Percentiles rank a stretch among this genome's conserved stretches.
Conservation (phyloP, 2,797 vertebrate genomes). For the Amblyopsis hoosieri region DNA sequence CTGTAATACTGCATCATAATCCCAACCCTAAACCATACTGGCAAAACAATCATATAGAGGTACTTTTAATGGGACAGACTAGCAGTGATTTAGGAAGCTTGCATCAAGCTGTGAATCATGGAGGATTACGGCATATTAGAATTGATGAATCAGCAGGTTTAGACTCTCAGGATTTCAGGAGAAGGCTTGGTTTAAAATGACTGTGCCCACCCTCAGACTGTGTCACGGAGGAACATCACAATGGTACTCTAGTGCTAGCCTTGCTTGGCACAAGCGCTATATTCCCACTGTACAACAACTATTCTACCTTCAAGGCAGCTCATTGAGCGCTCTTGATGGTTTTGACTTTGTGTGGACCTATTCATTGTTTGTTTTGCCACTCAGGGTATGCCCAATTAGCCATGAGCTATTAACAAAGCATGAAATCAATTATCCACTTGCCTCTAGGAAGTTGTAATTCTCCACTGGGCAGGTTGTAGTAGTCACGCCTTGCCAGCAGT, state of each 20-base stretch:
- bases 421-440: slow-evolving; percentile 73
- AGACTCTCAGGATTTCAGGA: slow-evolving; percentile 1
- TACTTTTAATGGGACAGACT: slow-evolving; percentile 22
- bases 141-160: slow-evolving; percentile 1
- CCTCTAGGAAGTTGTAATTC: slow-evolving; percentile 66
- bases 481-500: slow-evolving; percentile 68
- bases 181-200: slow-evolving; percentile 7
- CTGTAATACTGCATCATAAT: slow-evolving; percentile 62
- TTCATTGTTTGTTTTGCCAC: slow-evolving; percentile 46
- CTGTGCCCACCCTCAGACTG: slow-evolving; percentile 9
- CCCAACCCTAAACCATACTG: slow-evolving; percentile 32
- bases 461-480: slow-evolving; percentile 65
- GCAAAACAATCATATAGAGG: slow-evolving; percentile 34
- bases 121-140: slow-evolving; percentile 9
- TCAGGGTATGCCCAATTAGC: slow-evolving; percentile 60
- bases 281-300: slow-evolving; percentile 12
- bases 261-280: slow-evolving; percentile 26
- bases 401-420: slow-evolving; percentile 65
- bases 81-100: slow-evolving; percentile 25
- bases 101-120: slow-evolving; percentile 11
- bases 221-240: slow-evolving; percentile 39
- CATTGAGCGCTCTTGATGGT: slow-evolving; percentile 8
- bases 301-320: not conserved
- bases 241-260: not conserved
- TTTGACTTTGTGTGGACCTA: slow-evolving; percentile 20